Evolutionary conservation across 1,140 invertebrate genomes (phyloP), one percentile per base, ranked within the genome.

Genomic region (Hyphantria cunea): DNA sequence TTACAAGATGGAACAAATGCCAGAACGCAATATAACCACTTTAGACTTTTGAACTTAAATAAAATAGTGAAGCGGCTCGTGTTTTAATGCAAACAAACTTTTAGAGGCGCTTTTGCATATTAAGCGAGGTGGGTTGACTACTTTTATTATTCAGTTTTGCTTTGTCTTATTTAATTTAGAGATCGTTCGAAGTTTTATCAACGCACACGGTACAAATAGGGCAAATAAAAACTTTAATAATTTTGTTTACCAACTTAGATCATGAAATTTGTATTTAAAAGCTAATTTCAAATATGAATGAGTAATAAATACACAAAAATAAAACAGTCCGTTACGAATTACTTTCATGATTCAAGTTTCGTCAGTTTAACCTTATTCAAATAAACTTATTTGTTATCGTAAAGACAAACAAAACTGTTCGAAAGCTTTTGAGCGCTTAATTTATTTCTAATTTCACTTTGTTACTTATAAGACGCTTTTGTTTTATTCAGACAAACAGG

Each of bases 41-140:
- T 81, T 88, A 89, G 84, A 89, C 82, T 84, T 71, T 76, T 78
- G 62, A 89, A 90, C 77, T 89, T 76, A 90, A 90, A 90, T 76
- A 89, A 90, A 90, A 89, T 89, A 89, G 85, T 90, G 78, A 89
- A 90, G 88, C 88, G 88, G 86, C 86, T 89, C 78, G 86, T 90
- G 88, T 90, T 90, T 86, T 90, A 90, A 90, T 90, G 88, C 88
- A 90, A 90, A 90, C 86, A 89, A 90, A 90, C 86, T 89, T 89
- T 87, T 84, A 64, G 83, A 90, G 88, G 88, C 88, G 85, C 88
- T 84, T 87, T 90, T 90, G 88, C 88, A 90, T 90, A 90, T 89
- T 82, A 90, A 90, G 88, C 86, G 86, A 89, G 88, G 88, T 90
- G 88, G 88, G 86, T 88, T 87, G 86, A 83, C 88, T 90, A 90